A percentile compares a stretch with the other conserved stretches of the same genome.
Conservation (phyloP, 2,888 invertebrate species). For the Eretmocerus hayati region DNA sequence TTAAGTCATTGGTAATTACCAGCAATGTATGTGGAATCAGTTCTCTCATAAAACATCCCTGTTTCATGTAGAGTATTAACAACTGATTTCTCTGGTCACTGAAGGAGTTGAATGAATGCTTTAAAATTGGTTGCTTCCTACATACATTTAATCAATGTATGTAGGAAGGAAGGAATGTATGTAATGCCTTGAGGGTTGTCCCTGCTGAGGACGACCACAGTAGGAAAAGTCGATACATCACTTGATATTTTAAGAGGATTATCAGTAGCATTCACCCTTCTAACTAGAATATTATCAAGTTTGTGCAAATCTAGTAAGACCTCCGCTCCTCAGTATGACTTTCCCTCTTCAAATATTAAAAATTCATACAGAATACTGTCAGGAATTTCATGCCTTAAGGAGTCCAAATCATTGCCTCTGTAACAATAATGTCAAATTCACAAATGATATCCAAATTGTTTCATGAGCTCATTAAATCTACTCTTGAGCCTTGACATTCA, state of each 20-base stretch:
- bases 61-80: too few relatives aligned
- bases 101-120: too few relatives aligned
- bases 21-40: too few relatives aligned
- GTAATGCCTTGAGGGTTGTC: slow-evolving; percentile 43
- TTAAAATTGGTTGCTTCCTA: too few relatives aligned
- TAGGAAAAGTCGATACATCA: slow-evolving; percentile 51
- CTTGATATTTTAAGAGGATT: slow-evolving; percentile 50
- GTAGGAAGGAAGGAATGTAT: too few relatives aligned
- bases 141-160: too few relatives aligned
- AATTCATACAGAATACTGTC: slow-evolving; percentile 53
- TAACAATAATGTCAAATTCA: slow-evolving; percentile 2
- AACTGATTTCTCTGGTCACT: too few relatives aligned
- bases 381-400: slow-evolving; percentile 53
- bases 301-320: slow-evolving; percentile 60
- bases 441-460: too few relatives aligned
- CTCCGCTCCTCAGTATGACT: slow-evolving; percentile 59
- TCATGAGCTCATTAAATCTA: too few relatives aligned
- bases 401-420: slow-evolving; percentile 44
- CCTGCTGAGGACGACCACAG: slow-evolving; percentile 50
- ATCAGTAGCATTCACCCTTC: slow-evolving; percentile 53
- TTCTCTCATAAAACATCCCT: too few relatives aligned
- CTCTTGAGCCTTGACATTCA: too few relatives aligned
- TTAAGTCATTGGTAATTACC: too few relatives aligned
- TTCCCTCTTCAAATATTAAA: slow-evolving; percentile 59
- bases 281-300: slow-evolving; percentile 53